Percentiles rank a stretch among this genome's conserved stretches.
These are phyloP conservation scores for Thalassarche chlororhynchos DNA, from an alignment of 2,113 vertebrate species.

Conservation along the genomic window DNA sequence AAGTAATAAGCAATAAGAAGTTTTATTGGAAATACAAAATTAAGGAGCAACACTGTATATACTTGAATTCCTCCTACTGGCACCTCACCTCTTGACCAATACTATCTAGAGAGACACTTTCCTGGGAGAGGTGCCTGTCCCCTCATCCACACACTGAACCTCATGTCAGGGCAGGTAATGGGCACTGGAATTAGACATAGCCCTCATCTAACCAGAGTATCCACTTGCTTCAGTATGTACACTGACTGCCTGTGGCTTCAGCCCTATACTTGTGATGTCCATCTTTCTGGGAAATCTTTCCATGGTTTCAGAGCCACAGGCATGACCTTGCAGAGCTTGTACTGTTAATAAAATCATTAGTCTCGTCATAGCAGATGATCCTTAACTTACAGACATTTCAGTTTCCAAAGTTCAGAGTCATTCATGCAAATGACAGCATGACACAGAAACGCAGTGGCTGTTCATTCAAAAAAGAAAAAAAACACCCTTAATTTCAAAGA, in stretches of 20 bases:
- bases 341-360: conserved; percentile 1
- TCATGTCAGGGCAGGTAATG: not conserved
- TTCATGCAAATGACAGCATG: not conserved
- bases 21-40: not conserved
- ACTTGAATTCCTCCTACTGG: not conserved
- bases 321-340: not conserved
- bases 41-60: not conserved
- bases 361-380: not conserved
- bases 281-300: not conserved
- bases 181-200: not conserved
- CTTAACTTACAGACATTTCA: not conserved
- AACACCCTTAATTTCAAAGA: not conserved
- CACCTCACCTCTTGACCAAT: not conserved
- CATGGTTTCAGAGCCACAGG: not conserved
- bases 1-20: not conserved
- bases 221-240: not conserved
- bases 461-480: not conserved
- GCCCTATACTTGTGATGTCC: not conserved
- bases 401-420: not conserved
- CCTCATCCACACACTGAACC: not conserved
- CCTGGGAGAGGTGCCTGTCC: not conserved
- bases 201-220: not conserved
- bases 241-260: not conserved
- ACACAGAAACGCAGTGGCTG: not conserved
- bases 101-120: not conserved